Evolutionary conservation across 2,113 vertebrate species (phyloP), one percentile per base, ranked within the genome.

Genomic region (Podarcis muralis): DNA sequence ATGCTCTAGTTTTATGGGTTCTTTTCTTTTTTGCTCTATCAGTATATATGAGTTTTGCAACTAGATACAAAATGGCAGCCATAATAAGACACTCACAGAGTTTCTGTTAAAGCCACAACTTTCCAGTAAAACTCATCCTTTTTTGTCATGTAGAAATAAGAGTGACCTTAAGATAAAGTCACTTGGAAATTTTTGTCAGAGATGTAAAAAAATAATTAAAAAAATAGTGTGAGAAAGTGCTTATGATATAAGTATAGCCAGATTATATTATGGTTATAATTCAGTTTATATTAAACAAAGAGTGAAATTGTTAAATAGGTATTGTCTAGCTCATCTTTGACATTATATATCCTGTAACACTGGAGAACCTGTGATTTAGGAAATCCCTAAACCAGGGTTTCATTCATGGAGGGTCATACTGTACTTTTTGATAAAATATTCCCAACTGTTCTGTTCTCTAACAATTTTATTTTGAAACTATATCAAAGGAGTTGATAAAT

Each of bases 11-110:
- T 83, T 93, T 91, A 86, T 15, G 16, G 59, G 18, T 62, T 62
- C 15, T 15, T 15, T 75, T 91, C 93, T 92, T 35, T 93, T 91
- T 95, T 88, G 78, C 30, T 94, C 92, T 80, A 82, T 71, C 69
- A 92, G 92, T 62, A 5, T 40, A 12, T 15, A 20, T 35, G 88
- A 72, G 37, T 30, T 91, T 89, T 81, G 85, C 72, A 85, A 37
- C 69, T 27, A 30, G 87, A 53, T 68, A n/a, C 71, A 35, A 20
- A 82, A 79, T 85, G 89, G 86, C 92, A 92, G 86, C 87, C 53
- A 3, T 22, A 20, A 23, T 23, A 79, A 75, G 86, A 90, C 59
- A 40, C 76, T 69, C 68, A 82, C 12, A 16, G 74, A 88, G 43
- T 88, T 23, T 79, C 65, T 0, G 20, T 22, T 81, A 78, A 85